A percentile compares a stretch with the other conserved stretches of the same genome.
phyloP scores from a whole-genome alignment of 2,888 invertebrate species.

The Chymomyza fuscimana region DNA sequence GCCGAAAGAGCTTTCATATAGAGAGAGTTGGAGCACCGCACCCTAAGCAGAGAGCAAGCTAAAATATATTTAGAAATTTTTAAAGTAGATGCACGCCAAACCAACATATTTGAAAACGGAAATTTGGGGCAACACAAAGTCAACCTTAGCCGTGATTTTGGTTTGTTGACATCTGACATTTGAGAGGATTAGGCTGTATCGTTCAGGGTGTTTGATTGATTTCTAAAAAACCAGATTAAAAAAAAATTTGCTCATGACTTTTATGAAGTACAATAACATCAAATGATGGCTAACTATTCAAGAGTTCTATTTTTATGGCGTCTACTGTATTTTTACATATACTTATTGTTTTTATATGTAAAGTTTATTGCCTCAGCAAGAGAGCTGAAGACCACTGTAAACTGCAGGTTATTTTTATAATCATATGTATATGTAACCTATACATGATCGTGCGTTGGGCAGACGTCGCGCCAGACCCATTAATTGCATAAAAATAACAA shows the following conservation, averaged over 20 bases:
- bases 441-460: neutral
- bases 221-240: no score
- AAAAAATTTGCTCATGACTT: no score
- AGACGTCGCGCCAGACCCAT: neutral
- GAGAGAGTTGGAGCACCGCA: neutral
- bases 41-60: neutral
- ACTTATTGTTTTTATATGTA: neutral
- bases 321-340: neutral
- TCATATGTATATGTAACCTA: neutral
- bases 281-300: neutral
- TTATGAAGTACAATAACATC: no score
- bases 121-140: no score
- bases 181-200: no score
- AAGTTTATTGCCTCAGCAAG: neutral
- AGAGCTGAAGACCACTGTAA: neutral
- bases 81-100: neutral
- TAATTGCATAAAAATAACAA: conserved; percentile 52
- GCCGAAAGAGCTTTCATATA: conserved; percentile 7
- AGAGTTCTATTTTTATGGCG: neutral
- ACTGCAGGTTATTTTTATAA: neutral
- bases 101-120: no score
- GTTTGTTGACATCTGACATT: no score
- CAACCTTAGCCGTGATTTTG: no score
- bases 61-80: neutral
- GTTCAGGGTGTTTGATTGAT: no score